phyloP scores from a whole-genome alignment of 2,113 vertebrate species.

The Rousettus leschenaultii region DNA sequence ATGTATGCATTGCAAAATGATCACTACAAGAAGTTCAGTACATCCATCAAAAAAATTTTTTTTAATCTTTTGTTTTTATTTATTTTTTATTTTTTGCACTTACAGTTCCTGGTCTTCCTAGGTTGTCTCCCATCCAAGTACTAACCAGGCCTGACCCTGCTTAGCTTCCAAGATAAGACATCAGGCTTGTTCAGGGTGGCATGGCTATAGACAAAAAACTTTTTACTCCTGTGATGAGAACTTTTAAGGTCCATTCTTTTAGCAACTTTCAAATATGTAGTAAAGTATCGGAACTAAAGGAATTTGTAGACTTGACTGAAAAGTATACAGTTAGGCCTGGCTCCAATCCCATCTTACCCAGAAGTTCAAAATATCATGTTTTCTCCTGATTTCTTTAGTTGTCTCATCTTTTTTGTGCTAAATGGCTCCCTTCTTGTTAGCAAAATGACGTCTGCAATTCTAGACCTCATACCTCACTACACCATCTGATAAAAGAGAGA shows the following conservation, averaged over 20 bases:
- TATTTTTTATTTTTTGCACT: too few species aligned
- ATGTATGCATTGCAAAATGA: not conserved
- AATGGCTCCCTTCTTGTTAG: not conserved
- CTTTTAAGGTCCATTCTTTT: not conserved
- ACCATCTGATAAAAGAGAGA: not conserved
- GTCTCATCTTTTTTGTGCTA: not conserved
- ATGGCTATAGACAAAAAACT: too few species aligned
- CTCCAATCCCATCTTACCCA: not conserved
- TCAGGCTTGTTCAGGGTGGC: too few species aligned
- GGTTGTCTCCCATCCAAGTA: too few species aligned
- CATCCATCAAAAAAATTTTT: not conserved
- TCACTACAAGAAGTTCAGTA: not conserved
- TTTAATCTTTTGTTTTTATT: too few species aligned
- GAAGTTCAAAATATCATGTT: slow-evolving; percentile 3
- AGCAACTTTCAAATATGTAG: not conserved
- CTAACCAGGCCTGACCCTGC: too few species aligned
- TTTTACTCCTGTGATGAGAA: not conserved
- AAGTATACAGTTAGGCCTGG: slow-evolving; percentile 26
- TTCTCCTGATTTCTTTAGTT: not conserved
- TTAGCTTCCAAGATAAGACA: too few species aligned
- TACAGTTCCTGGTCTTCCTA: too few species aligned
- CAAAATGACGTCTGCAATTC: not conserved
- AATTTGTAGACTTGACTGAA: slow-evolving; percentile 10
- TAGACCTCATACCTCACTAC: not conserved
- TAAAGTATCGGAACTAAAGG: not conserved